Percentiles rank a stretch among this genome's conserved stretches.
Evolutionary conservation across 2,888 invertebrate species (phyloP).

Genomic region (Sminthurinus aureus): DNA sequence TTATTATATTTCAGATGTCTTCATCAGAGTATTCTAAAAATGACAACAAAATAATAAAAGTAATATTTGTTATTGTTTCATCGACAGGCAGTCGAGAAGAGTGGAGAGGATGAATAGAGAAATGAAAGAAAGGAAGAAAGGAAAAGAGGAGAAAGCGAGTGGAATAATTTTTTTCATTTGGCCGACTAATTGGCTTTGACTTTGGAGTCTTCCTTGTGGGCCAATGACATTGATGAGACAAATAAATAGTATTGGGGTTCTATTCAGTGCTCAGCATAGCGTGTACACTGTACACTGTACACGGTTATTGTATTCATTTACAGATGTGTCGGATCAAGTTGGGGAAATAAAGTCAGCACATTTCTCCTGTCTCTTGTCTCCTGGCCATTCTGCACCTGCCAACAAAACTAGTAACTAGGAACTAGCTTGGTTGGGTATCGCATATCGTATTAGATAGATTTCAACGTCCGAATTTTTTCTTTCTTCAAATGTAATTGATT

Average conservation of each 20-base stretch:
- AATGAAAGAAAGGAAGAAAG: background rate
- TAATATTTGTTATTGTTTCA: too few species aligned
- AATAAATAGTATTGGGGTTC: background rate
- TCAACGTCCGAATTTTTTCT: too few species aligned
- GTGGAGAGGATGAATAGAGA: background rate
- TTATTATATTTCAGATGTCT: too few species aligned
- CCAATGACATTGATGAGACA: conserved; percentile 31
- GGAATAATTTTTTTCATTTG: conserved; percentile 36
- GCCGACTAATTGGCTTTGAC: conserved; percentile 36
- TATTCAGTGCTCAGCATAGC: background rate
- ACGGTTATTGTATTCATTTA: too few species aligned
- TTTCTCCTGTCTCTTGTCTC: too few species aligned
- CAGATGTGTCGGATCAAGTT: too few species aligned
- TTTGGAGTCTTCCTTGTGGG: conserved; percentile 32
- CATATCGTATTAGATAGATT: too few species aligned
- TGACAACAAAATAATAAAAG: too few species aligned
- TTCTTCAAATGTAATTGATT: conserved; percentile 5
- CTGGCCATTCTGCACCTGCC: background rate
- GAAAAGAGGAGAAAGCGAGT: conserved; percentile 1
- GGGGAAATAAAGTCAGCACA: too few species aligned
- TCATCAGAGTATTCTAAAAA: too few species aligned
- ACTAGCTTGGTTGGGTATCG: background rate
- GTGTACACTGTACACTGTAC: background rate
- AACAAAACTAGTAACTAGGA: background rate
- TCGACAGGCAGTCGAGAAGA: too few species aligned